Evolutionary conservation across 1,140 invertebrate species (phyloP), one percentile per base, ranked within the genome.

Genomic region (Antheraea pernyi): DNA sequence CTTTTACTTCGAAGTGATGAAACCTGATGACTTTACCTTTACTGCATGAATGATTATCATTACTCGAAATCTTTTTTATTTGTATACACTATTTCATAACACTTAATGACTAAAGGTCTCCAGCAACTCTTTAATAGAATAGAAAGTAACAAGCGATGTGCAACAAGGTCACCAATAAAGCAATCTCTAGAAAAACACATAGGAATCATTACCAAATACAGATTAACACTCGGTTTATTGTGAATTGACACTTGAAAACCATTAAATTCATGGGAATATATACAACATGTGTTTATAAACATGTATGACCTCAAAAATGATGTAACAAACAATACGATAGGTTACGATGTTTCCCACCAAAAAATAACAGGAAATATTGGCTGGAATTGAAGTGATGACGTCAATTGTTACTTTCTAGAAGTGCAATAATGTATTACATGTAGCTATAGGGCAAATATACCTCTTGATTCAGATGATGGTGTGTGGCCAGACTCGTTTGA

Each of bases 341-440:
- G 89, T 91, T 91, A 91, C 77, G 74, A 78, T 68, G 73, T 89
- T 91, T 91, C 89, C 89, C 89, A 85, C 89, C 89, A 91, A 91
- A 89, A 89, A 63, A 67, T 72, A 67, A 60, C 19, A 39, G 18
- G 36, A 67, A n/a, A 74, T 65, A 65, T 65, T 72, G 65, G 18
- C 46, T 53, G 16, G 65, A 68, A 66, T 65, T 59, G 58, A 8
- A 59, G 30, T 18, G 36, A 22, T 58, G 19, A 68, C 19, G 19
- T 39, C 22, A 69, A 59, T 69, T 58, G 37, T 66, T 58, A 62
- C 60, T 66, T 39, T 60, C 53, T 66, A 59, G 11, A 67, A 19
- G 37, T 61, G 36, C 68, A 53, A 59, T 60, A 67, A 19, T 65
- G 69, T 53, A 66, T 65, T 67, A 46, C 65, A 65, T 60, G 65